A percentile compares a stretch with the other conserved stretches of the same genome.
phyloP scores from a whole-genome alignment of 2,113 vertebrate species.

The Tretioscincus oriximinensis region DNA sequence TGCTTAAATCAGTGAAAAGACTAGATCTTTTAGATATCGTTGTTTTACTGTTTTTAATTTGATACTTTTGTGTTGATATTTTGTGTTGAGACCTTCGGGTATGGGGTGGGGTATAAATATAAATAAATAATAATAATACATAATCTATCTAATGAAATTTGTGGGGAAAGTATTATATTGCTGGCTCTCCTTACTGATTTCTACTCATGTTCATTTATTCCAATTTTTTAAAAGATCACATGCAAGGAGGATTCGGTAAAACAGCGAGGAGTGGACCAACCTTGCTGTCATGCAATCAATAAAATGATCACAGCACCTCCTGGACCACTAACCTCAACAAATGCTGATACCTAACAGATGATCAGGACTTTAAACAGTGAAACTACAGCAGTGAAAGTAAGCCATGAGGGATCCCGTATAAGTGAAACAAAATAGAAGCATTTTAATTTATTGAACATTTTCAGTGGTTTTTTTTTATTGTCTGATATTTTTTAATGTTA shows the following conservation, averaged over 20 bases:
- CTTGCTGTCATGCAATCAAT: conserved; percentile 73
- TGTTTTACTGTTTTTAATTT: too few species aligned
- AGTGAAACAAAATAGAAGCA: conserved; percentile 36
- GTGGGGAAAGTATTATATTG: not conserved
- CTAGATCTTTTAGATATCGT: too few species aligned
- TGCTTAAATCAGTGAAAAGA: not conserved
- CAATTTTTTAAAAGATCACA: conserved; percentile 64
- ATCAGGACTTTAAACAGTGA: accelerated
- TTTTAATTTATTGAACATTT: conserved; percentile 80
- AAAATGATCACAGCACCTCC: conserved; percentile 52
- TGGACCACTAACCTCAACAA: conserved; percentile 40
- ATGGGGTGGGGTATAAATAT: too few species aligned
- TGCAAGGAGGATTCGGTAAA: conserved; percentile 78
- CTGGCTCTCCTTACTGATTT: not conserved
- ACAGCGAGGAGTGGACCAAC: conserved; percentile 82
- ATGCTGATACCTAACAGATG: conserved; percentile 50
- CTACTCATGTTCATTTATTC: not conserved
- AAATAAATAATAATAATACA: too few species aligned
- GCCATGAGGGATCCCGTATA: conserved; percentile 35
- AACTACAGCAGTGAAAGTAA: conserved; percentile 43
- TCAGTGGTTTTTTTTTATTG: conserved; percentile 60
- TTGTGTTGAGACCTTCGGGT: too few species aligned
- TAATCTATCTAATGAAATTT: not conserved
- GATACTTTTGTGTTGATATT: too few species aligned
- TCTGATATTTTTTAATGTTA: conserved; percentile 58